Evolutionary conservation across 2,888 invertebrate genomes (phyloP).

Genomic region (Cylindroiulus punctatus): DNA sequence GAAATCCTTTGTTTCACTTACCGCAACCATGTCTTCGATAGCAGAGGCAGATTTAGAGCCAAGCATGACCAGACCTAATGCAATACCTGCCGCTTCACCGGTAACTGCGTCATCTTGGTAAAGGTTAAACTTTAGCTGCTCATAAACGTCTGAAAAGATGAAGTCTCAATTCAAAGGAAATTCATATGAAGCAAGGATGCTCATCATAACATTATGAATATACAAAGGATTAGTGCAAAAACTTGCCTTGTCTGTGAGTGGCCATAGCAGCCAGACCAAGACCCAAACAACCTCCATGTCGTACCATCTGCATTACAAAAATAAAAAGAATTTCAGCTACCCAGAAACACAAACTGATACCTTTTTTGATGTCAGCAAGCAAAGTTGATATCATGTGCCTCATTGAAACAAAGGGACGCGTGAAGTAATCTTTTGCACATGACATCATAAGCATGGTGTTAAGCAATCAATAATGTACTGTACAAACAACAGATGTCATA

Average conservation of each 20-base stretch:
- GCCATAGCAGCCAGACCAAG: conserved; percentile 98
- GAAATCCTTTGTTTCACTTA: conserved; percentile 66
- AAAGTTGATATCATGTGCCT: too few relatives aligned
- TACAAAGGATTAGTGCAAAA: not conserved
- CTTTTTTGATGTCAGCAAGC: too few relatives aligned
- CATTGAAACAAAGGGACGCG: too few relatives aligned
- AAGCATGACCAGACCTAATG: conserved; percentile 99
- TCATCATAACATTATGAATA: too few relatives aligned
- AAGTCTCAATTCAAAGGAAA: not conserved
- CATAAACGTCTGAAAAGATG: conserved; percentile 80
- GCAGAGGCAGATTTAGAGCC: conserved; percentile 91
- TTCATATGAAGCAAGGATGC: too few relatives aligned
- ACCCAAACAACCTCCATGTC: conserved; percentile 97
- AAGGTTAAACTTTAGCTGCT: conserved; percentile 94
- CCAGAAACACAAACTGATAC: conserved; percentile 31
- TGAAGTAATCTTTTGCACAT: too few relatives aligned
- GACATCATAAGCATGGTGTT: too few relatives aligned
- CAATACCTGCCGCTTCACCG: conserved; percentile 98
- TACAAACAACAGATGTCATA: conserved; percentile 61
- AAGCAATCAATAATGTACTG: not conserved
- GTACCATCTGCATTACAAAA: conserved; percentile 76
- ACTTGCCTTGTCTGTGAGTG: conserved; percentile 76
- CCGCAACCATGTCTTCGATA: conserved; percentile 92
- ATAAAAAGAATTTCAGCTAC: not conserved
- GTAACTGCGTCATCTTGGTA: conserved; percentile 99